These are phyloP conservation scores for Macrophya alboannulata DNA, from an alignment of 2,888 invertebrate genomes.

Conservation along the genomic window DNA sequence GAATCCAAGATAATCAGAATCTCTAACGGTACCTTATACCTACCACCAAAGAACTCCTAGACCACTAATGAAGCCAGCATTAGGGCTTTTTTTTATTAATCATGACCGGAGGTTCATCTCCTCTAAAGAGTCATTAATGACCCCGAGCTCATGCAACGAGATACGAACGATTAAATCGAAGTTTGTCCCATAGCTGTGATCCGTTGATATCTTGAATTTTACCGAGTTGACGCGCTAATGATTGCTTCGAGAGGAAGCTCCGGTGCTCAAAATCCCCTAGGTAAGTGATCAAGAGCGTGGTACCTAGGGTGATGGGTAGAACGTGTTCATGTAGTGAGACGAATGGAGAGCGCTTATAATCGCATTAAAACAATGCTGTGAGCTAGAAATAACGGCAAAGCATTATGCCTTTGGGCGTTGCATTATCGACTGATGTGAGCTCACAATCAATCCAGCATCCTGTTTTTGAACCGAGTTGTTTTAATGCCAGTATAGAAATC, in stretches of 20 bases:
- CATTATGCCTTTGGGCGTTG: slow-evolving; percentile 18
- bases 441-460: slow-evolving; percentile 2
- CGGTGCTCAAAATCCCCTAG: slow-evolving; percentile 32
- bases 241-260: slow-evolving; percentile 30
- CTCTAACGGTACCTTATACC: slow-evolving; percentile 6
- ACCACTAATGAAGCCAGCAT: slow-evolving; percentile 43
- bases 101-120: slow-evolving; percentile 12
- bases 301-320: neutral
- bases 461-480: neutral
- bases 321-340: slow-evolving; percentile 49
- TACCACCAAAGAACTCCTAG: neutral
- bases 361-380: slow-evolving; percentile 47
- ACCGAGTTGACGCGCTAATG: slow-evolving; percentile 45
- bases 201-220: slow-evolving; percentile 34
- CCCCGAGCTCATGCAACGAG: neutral
- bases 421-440: slow-evolving; percentile 44
- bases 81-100: slow-evolving; percentile 30
- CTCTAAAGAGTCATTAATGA: slow-evolving; percentile 22
- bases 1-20: slow-evolving; percentile 19
- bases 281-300: neutral
- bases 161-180: slow-evolving; percentile 33
- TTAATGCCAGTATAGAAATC: neutral
- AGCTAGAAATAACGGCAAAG: slow-evolving; percentile 28
- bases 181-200: slow-evolving; percentile 40
- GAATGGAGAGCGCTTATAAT: slow-evolving; percentile 47